Conservation (phyloP, 2,113 vertebrate genomes). For the Gambusia affinis region DNA sequence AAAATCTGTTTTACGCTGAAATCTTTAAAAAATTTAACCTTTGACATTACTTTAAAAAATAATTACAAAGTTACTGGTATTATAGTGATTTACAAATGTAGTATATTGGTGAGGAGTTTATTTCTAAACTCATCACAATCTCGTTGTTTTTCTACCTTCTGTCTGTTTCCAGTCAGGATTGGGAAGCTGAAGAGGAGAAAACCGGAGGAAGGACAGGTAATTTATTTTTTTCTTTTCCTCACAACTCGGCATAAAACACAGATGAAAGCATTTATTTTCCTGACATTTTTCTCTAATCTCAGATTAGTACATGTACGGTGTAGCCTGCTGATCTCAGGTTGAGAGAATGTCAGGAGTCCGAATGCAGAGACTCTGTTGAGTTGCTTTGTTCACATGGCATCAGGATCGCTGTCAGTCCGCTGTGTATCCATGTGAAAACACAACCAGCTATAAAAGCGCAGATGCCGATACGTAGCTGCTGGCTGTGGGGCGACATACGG, state of each 20-base stretch:
- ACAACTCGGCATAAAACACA: neutral
- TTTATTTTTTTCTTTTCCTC: neutral
- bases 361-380: constrained; percentile 3
- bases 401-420: constrained; percentile 58
- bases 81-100: too few relatives aligned
- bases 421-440: constrained; percentile 62
- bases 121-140: neutral
- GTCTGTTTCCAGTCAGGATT: constrained; percentile 68
- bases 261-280: constrained; percentile 5
- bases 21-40: too few relatives aligned
- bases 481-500: constrained; percentile 21
- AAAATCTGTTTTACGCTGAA: too few relatives aligned
- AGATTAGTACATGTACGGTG: neutral
- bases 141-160: constrained; percentile 9
- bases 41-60: too few relatives aligned
- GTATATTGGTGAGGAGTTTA: neutral
- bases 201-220: constrained; percentile 69
- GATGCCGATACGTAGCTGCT: constrained; percentile 33
- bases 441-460: constrained; percentile 50
- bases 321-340: constrained; percentile 2
- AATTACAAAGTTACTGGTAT: too few relatives aligned
- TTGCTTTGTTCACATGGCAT: constrained; percentile 48
- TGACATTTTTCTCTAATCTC: constrained; percentile 34
- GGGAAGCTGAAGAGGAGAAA: constrained; percentile 75
- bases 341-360: constrained; percentile 3